These are phyloP conservation scores for Drosophila longiperda DNA, from an alignment of 2,888 invertebrate species.

Conservation along the genomic window DNA sequence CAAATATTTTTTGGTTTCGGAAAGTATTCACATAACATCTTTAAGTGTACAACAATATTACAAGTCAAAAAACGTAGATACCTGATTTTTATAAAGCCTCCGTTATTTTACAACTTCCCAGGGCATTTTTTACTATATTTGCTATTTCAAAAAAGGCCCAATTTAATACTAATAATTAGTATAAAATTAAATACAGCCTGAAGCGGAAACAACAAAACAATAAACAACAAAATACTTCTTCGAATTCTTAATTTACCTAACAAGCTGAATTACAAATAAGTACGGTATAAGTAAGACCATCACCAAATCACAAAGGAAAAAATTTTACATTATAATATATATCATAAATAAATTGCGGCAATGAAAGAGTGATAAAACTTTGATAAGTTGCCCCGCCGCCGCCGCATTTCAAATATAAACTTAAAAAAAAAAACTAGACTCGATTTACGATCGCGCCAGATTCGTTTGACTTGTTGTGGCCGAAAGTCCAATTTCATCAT, in stretches of 20 bases:
- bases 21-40: slow-evolving; percentile 29
- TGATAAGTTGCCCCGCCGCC: neutral
- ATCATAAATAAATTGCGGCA: neutral
- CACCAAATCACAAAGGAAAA: slow-evolving; percentile 22
- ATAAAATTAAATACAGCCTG: slow-evolving; percentile 31
- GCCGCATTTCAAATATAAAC: neutral
- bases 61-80: slow-evolving; percentile 14
- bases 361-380: neutral
- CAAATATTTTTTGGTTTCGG: slow-evolving; percentile 41
- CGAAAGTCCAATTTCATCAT: slow-evolving; percentile 83
- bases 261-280: neutral
- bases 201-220: slow-evolving; percentile 13
- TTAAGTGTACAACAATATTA: slow-evolving; percentile 42
- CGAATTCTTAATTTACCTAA: neutral
- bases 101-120: neutral
- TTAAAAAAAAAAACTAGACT: neutral
- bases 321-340: neutral
- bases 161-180: neutral
- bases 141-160: neutral
- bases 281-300: slow-evolving; percentile 3
- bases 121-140: neutral
- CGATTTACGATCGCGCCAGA: slow-evolving; percentile 61
- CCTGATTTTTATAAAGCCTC: slow-evolving; percentile 35
- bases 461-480: slow-evolving; percentile 80
- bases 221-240: neutral